Base-by-base conservation (phyloP, 2,113 vertebrate species). In the Cyanocitta stelleri region DNA sequence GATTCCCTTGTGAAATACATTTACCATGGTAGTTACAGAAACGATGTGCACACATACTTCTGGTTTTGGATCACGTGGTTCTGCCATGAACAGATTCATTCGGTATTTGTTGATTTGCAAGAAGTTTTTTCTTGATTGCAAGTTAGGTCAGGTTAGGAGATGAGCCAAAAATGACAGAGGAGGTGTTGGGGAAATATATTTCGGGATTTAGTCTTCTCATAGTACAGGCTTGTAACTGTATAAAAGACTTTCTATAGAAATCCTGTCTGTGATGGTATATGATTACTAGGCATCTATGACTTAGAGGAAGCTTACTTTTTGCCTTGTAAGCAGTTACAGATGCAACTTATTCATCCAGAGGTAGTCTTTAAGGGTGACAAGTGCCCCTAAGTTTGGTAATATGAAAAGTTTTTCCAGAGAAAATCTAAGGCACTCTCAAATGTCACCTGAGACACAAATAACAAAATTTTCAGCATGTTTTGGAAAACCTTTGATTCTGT, bases 1-100 rank as follows among this genome's bases (percentile, higher is more conserved):
- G 27, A 64, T 44, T 61, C 21, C n/a, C 10, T 61, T 61, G 24
- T 39, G 43, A 78, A 55, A 78, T 13, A n/a, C 9, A 33, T 55
- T 91, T 92, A 33, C 30, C 7, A 22, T 1, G 0, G 32, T 43
- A 82, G 14, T 39, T 72, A 72, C 0, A 1, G 39, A 78, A 87
- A 55, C 67, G 0, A 77, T 67, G 26, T 43, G 16, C 11, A n/a
- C 16, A 11, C 2, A 2, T 49, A n/a, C 32, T 54, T 84, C 16
- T 84, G 64, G 13, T 1, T 77, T 80, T 69, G 77, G 19, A 69
- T 62, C 2, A 0, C 0, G 0, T 14, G 6, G 7, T 22, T 89
- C 37, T 93, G 74, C 29, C 20, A 35, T 8, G 13, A 18, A 33
- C 20, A 30, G 26, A 63, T 75, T 51, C 15, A 51, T 55, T 46